A percentile compares a stretch with the other conserved stretches of the same genome.
phyloP scores from a whole-genome alignment of 2,113 vertebrate species.

The Tragelaphus strepsiceros region DNA sequence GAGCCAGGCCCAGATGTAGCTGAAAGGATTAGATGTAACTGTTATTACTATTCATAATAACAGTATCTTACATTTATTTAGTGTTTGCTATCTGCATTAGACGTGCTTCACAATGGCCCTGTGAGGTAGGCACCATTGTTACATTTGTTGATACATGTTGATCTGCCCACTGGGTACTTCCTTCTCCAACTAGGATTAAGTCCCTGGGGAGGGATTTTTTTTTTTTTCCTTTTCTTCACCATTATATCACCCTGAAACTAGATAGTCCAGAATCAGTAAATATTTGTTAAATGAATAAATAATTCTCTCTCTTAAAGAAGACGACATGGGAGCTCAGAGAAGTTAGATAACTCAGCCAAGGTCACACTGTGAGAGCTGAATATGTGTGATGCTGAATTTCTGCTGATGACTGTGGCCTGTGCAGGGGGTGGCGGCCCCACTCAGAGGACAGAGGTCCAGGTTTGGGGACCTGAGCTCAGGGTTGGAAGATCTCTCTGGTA shows the following conservation, averaged over 20 bases:
- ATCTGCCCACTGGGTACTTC: background rate
- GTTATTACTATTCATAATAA: background rate
- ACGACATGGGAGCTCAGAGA: background rate
- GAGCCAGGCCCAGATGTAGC: constrained; percentile 21
- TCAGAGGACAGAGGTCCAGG: background rate
- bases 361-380: background rate
- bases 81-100: background rate
- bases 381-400: background rate
- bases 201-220: background rate
- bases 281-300: background rate
- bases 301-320: background rate
- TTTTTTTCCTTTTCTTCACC: background rate
- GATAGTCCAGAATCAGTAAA: background rate
- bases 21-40: background rate
- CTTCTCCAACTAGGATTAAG: background rate
- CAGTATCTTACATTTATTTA: background rate
- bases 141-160: background rate
- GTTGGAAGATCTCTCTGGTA: background rate
- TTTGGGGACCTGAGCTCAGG: background rate
- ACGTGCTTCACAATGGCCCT: background rate
- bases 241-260: background rate
- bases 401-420: background rate
- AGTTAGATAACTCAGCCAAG: background rate
- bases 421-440: background rate
- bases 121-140: background rate